These are phyloP conservation scores for Platycercus adscitus DNA, from an alignment of 2,113 vertebrate species.

Conservation along the genomic window DNA sequence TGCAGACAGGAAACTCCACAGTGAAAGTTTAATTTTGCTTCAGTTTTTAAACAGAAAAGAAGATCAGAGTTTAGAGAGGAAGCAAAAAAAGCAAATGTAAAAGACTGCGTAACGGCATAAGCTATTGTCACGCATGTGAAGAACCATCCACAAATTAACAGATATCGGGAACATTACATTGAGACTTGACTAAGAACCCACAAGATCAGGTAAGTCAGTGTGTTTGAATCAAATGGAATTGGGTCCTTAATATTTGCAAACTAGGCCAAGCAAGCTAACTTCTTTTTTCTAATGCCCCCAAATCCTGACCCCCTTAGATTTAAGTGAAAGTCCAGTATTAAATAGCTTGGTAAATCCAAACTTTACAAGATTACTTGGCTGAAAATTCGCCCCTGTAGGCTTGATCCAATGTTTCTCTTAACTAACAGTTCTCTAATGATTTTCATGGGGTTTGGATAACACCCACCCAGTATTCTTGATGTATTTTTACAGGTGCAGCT, in stretches of 20 bases:
- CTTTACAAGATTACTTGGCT: background rate
- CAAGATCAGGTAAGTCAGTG: background rate
- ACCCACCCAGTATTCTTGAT: background rate
- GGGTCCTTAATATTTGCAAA: background rate
- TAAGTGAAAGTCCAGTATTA: background rate
- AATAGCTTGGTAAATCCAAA: background rate
- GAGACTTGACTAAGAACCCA: background rate
- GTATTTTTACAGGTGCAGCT: background rate
- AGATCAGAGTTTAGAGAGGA: background rate
- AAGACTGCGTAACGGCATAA: background rate
- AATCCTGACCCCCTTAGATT: background rate
- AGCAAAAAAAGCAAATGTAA: background rate
- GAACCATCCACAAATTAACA: background rate
- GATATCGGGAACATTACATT: rapidly evolving
- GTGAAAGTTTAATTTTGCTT: background rate
- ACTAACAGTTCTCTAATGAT: background rate
- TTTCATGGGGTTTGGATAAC: background rate
- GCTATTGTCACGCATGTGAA: background rate
- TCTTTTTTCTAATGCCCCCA: background rate
- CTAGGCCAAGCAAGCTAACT: background rate
- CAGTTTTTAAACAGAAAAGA: background rate
- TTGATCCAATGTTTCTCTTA: background rate
- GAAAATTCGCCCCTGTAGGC: rapidly evolving
- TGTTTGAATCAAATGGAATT: background rate
- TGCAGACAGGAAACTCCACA: background rate